These are phyloP conservation scores for Eristalis pertinax DNA, from an alignment of 2,888 invertebrate species.

Conservation along the genomic window DNA sequence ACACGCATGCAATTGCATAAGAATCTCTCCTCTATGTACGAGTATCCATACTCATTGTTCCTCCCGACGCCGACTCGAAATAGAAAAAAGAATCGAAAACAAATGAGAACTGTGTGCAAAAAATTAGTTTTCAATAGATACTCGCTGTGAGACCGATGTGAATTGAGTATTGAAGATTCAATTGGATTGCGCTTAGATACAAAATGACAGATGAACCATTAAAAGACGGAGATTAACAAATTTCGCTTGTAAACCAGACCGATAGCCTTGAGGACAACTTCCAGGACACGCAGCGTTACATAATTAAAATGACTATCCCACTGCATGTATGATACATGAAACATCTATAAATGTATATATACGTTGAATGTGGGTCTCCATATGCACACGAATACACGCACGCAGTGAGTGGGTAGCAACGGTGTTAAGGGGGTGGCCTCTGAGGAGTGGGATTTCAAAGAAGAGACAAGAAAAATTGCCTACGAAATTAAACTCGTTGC, in stretches of 20 bases:
- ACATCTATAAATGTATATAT: not conserved
- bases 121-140: slow-evolving; percentile 63
- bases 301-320: slow-evolving; percentile 5
- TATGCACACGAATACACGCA: slow-evolving; percentile 3
- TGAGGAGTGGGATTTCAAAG: not conserved
- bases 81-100: slow-evolving; percentile 11
- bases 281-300: not conserved
- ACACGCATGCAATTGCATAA: slow-evolving; percentile 70
- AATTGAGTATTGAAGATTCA: slow-evolving; percentile 50
- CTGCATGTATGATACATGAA: not conserved
- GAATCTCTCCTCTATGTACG: slow-evolving; percentile 43
- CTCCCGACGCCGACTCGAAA: slow-evolving; percentile 13
- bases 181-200: slow-evolving; percentile 39
- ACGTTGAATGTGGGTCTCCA: not conserved
- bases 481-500: slow-evolving; percentile 34
- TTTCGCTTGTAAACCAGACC: not conserved
- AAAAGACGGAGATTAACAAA: slow-evolving; percentile 31
- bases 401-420: not conserved
- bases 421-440: not conserved
- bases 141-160: slow-evolving; percentile 1
- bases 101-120: slow-evolving; percentile 56
- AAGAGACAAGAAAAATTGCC: slow-evolving; percentile 39
- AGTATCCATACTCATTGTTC: slow-evolving; percentile 49
- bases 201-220: slow-evolving; percentile 10
- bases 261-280: not conserved